A percentile compares a stretch with the other conserved stretches of the same genome.
These are phyloP conservation scores for Cephus sareptanus DNA, from an alignment of 2,888 invertebrate species.

Conservation along the genomic window DNA sequence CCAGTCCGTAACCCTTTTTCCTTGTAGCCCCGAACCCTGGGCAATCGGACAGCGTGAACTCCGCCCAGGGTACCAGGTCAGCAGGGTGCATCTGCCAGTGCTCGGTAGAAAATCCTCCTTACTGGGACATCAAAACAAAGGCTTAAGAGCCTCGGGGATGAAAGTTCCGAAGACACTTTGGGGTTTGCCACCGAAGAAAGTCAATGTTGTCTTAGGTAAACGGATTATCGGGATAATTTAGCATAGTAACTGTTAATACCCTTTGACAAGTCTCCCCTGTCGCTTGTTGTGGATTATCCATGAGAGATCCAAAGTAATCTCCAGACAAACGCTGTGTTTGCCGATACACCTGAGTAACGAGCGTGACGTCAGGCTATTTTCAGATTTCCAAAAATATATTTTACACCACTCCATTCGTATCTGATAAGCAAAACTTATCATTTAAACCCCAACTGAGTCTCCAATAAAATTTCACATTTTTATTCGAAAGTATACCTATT, in stretches of 20 bases:
- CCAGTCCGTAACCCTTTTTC: background rate
- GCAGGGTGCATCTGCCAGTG: background rate
- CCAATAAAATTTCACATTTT: no score
- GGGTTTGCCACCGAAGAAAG: background rate
- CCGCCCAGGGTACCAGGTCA: background rate
- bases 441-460: no score
- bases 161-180: background rate
- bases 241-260: background rate
- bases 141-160: background rate
- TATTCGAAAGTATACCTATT: no score
- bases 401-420: background rate
- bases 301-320: background rate
- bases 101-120: background rate
- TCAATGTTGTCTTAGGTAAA: background rate
- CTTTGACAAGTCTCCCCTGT: background rate
- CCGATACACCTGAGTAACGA: background rate
- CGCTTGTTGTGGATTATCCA: background rate
- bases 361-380: background rate
- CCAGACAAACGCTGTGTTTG: background rate
- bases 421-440: no score
- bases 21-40: background rate
- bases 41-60: background rate
- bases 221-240: background rate
- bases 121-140: background rate
- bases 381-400: fast-evolving